A percentile compares a stretch with the other conserved stretches of the same genome.
Conservation (phyloP, 2,888 invertebrate species). For the Chrysolina oricalcia region DNA sequence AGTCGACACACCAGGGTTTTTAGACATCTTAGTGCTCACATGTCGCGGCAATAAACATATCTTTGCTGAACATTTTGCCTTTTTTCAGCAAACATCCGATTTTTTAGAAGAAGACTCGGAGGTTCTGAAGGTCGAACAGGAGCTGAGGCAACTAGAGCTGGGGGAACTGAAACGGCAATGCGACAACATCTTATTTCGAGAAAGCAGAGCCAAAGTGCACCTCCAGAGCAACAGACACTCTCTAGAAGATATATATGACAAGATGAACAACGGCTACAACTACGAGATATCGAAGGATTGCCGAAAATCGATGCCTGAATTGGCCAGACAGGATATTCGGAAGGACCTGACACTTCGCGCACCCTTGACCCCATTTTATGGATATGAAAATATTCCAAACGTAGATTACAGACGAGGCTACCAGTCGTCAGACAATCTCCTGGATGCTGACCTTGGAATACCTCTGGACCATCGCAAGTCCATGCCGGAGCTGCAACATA, state of each 20-base stretch:
- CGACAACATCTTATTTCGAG: constrained; percentile 80
- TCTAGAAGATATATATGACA: constrained; percentile 68
- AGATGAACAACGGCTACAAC: constrained; percentile 58
- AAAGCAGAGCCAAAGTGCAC: constrained; percentile 73
- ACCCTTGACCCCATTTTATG: constrained; percentile 29
- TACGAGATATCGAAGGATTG: constrained; percentile 61
- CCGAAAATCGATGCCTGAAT: constrained; percentile 69
- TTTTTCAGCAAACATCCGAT: constrained; percentile 58
- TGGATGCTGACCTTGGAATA: constrained; percentile 35
- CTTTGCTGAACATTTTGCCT: too few species aligned
- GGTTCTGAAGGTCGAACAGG: constrained; percentile 84
- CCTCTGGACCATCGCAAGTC: constrained; percentile 57
- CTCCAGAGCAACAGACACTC: constrained; percentile 66
- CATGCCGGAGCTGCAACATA: constrained; percentile 68
- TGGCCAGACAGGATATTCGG: constrained; percentile 60
- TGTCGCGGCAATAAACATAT: too few species aligned
- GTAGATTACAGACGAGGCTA: constrained; percentile 24
- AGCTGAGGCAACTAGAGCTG: constrained; percentile 84
- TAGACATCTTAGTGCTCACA: too few species aligned
- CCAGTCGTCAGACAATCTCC: background rate
- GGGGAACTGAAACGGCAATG: constrained; percentile 85
- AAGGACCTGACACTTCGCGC: constrained; percentile 16
- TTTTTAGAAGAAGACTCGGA: constrained; percentile 69
- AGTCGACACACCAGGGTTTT: too few species aligned
- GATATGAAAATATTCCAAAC: constrained; percentile 38